Percentiles rank a stretch among this genome's conserved stretches.
Conservation (phyloP, 2,797 vertebrate genomes). For the Eremophila alpestris region DNA sequence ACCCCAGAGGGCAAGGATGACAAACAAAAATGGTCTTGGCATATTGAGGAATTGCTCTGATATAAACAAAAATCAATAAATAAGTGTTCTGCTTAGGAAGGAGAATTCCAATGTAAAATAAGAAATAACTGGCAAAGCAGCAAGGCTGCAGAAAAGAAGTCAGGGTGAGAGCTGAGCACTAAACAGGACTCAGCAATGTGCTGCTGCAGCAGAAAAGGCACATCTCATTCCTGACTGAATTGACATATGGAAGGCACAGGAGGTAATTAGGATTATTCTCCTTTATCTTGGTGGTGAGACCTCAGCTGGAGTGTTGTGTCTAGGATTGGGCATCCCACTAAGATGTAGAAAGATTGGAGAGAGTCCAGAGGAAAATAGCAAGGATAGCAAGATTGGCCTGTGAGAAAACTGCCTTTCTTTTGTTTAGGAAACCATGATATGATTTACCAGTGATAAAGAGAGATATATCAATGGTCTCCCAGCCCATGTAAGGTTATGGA, state of each 20-base stretch:
- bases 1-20: not conserved
- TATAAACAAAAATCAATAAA: constrained; percentile 6
- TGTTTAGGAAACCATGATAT: not conserved
- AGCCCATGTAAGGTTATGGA: not conserved
- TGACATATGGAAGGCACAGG: constrained; percentile 1
- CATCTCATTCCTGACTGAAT: not conserved
- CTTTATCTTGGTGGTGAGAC: not conserved
- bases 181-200: not conserved
- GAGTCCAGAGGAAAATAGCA: not conserved
- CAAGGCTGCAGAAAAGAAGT: not conserved
- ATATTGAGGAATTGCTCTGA: not conserved
- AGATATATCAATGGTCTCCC: not conserved
- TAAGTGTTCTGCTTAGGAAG: not conserved
- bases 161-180: not conserved
- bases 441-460: not conserved
- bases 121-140: not conserved
- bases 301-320: not conserved
- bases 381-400: not conserved
- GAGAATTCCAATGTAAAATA: not conserved
- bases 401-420: not conserved
- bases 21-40: not conserved
- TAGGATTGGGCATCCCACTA: not conserved
- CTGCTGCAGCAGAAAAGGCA: not conserved
- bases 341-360: not conserved
- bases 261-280: not conserved